Percentiles rank a stretch among this genome's conserved stretches.
These are phyloP conservation scores for Gavia stellata DNA, from an alignment of 2,113 vertebrate genomes.

Conservation along the genomic window DNA sequence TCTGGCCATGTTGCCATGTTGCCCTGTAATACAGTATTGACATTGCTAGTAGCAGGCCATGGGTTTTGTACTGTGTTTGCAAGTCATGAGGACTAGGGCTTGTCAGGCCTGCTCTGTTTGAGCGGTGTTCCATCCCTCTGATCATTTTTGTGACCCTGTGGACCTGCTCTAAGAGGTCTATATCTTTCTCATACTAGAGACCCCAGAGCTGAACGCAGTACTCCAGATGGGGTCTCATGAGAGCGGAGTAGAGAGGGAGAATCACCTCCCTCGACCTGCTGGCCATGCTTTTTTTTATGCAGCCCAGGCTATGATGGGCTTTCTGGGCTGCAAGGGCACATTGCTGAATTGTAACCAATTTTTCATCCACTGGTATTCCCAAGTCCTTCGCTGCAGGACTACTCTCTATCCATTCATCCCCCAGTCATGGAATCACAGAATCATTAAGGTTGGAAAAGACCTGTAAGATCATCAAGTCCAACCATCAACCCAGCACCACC, in stretches of 20 bases:
- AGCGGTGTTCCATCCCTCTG: not conserved
- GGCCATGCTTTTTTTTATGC: not conserved
- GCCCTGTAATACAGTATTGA: not conserved
- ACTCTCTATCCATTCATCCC: not conserved
- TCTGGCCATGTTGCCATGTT: not conserved
- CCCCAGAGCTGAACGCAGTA: not conserved
- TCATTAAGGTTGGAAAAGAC: no score
- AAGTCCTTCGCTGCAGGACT: not conserved
- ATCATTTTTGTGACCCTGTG: not conserved
- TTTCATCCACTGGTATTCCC: not conserved
- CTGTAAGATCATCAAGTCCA: no score
- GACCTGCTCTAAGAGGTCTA: not conserved
- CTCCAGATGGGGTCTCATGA: not conserved
- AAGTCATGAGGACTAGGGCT: not conserved
- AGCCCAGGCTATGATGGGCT: not conserved
- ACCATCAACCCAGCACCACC: no score
- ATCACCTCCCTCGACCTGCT: not conserved
- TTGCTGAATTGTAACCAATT: fast-evolving
- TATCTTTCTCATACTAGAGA: not conserved
- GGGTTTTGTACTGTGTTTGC: not conserved
- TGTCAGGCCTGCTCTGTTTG: not conserved
- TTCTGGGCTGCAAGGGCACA: not conserved
- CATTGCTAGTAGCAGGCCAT: not conserved
- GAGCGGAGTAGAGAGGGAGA: not conserved
- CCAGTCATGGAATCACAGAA: no score